These are phyloP conservation scores for Labrus mixtus DNA, from an alignment of 2,113 vertebrate genomes.

Conservation along the genomic window DNA sequence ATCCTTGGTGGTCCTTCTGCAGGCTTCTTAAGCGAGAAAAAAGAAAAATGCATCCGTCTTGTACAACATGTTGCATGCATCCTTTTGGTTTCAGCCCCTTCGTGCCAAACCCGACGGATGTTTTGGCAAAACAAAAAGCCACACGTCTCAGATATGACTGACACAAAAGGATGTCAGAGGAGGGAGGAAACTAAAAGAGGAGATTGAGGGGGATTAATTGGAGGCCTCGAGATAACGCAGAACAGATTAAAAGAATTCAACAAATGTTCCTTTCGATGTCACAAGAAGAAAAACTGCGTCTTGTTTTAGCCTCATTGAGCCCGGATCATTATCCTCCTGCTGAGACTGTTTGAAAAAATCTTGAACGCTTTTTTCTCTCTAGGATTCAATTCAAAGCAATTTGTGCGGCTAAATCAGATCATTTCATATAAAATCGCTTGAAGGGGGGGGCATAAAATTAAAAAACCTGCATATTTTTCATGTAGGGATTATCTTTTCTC, in stretches of 20 bases:
- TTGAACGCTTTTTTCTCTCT: background rate
- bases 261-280: background rate
- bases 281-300: background rate
- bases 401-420: background rate
- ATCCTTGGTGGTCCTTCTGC: slow-evolving; percentile 77
- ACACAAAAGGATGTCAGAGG: slow-evolving; percentile 22
- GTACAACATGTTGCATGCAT: slow-evolving; percentile 73
- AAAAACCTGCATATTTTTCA: background rate
- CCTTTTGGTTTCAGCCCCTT: slow-evolving; percentile 44
- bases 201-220: background rate
- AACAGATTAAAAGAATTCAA: background rate
- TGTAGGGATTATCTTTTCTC: background rate
- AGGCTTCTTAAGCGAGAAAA: slow-evolving; percentile 44
- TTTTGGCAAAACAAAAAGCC: slow-evolving; percentile 71
- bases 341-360: background rate
- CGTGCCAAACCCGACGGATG: slow-evolving; percentile 64
- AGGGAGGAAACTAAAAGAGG: slow-evolving; percentile 27
- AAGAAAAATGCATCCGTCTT: slow-evolving; percentile 35
- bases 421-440: background rate
- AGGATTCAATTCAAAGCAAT: background rate
- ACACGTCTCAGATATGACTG: slow-evolving; percentile 47
- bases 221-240: slow-evolving; percentile 6
- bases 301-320: slow-evolving; percentile 2
- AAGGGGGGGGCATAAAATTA: background rate
- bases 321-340: background rate